phyloP scores from a whole-genome alignment of 2,113 vertebrate genomes.

The Tretioscincus oriximinensis region DNA sequence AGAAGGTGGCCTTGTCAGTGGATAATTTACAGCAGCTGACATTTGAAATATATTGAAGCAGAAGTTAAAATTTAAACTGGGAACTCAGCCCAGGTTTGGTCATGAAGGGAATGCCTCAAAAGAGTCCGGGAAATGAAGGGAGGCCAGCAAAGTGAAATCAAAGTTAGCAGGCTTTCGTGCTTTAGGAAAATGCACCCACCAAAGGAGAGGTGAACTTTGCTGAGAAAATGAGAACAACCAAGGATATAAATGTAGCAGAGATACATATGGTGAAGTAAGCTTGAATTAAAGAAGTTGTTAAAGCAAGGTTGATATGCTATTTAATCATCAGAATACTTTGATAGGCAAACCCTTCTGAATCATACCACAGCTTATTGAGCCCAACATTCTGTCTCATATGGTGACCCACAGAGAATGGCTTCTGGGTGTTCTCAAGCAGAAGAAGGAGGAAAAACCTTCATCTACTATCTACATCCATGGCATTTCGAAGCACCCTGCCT shows the following conservation, averaged over 20 bases:
- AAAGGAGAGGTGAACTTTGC: conserved; percentile 33
- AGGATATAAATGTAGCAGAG: conserved; percentile 34
- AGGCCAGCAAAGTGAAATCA: conserved; percentile 54
- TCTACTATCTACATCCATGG: too few relatives aligned
- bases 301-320: background rate
- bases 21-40: conserved; percentile 61
- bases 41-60: conserved; percentile 57
- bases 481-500: too few relatives aligned
- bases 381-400: too few relatives aligned
- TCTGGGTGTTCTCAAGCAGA: too few relatives aligned
- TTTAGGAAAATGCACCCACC: conserved; percentile 9
- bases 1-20: conserved; percentile 13
- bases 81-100: conserved; percentile 56
- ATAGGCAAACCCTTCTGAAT: background rate
- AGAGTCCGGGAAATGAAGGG: conserved; percentile 60
- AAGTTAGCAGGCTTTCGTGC: conserved; percentile 42
- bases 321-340: background rate
- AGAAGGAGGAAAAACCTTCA: too few relatives aligned
- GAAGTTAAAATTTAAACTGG: conserved; percentile 64
- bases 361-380: too few relatives aligned
- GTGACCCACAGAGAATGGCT: too few relatives aligned
- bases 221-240: conserved; percentile 25
- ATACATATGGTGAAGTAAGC: background rate
- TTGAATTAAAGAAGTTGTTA: background rate
- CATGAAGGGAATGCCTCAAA: conserved; percentile 53